Conservation (phyloP, 2,113 vertebrate species). For the Gallinago media region DNA sequence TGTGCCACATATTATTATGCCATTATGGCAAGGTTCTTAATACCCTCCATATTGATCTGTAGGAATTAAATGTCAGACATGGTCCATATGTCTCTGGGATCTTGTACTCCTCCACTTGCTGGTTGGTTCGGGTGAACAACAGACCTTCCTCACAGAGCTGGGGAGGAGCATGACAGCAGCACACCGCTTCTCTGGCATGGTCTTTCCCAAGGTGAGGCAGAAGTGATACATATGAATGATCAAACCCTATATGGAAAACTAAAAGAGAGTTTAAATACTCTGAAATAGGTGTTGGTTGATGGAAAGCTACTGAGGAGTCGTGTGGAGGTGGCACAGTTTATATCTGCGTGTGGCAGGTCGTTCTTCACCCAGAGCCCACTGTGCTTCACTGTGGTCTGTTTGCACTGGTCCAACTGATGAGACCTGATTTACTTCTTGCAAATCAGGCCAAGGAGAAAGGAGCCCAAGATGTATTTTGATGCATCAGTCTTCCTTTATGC, state of each 20-base stretch:
- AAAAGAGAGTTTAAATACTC: neutral
- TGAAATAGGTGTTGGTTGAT: neutral
- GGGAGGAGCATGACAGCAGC: neutral
- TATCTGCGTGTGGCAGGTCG: rapidly evolving
- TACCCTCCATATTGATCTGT: neutral
- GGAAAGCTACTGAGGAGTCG: rapidly evolving
- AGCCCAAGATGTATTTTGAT: neutral
- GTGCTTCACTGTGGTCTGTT: neutral
- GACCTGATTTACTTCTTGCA: neutral
- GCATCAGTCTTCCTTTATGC: neutral
- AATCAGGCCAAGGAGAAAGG: neutral
- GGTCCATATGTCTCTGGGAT: neutral
- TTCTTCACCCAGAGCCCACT: neutral
- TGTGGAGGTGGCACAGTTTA: rapidly evolving
- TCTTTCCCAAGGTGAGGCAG: neutral
- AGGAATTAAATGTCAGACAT: neutral
- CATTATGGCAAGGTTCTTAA: neutral
- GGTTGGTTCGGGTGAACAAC: neutral
- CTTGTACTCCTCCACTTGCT: neutral
- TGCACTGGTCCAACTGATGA: neutral
- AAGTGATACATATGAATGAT: neutral
- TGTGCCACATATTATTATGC: neutral
- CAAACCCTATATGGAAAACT: neutral
- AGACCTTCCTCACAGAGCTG: neutral
- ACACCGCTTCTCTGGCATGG: neutral